Conservation (phyloP, 1,140 invertebrate species). For the Lucilia sericata region DNA sequence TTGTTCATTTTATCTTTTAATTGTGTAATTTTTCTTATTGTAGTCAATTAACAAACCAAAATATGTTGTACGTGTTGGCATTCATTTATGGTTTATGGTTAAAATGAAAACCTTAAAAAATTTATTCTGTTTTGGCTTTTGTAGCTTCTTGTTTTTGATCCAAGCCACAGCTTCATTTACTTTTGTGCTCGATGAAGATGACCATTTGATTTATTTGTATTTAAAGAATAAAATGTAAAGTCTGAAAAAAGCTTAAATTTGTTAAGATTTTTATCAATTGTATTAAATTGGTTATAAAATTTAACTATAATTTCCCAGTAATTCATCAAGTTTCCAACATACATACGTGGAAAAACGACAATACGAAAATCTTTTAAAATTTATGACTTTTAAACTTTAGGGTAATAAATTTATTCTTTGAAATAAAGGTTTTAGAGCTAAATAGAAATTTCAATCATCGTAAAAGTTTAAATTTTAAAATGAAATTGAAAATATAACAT, state of each 20-base stretch:
- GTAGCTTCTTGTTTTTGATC: slow-evolving; percentile 9
- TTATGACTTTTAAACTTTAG: neutral
- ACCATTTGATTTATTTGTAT: neutral
- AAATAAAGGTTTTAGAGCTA: neutral
- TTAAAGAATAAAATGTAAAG: neutral
- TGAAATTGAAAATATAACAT: neutral
- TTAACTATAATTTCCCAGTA: neutral
- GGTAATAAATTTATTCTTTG: neutral
- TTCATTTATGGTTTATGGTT: neutral
- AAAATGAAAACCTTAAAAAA: neutral
- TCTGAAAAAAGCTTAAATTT: slow-evolving; percentile 21
- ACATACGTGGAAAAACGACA: neutral
- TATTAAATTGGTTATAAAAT: slow-evolving; percentile 22
- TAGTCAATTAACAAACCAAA: slow-evolving; percentile 43
- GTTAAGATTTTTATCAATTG: slow-evolving; percentile 27
- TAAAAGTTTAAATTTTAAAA: neutral
- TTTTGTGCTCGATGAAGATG: neutral
- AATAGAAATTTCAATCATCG: too few species aligned
- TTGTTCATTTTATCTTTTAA: slow-evolving; percentile 36
- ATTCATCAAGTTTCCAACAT: neutral
- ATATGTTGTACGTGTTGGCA: slow-evolving; percentile 40
- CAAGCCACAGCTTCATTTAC: neutral
- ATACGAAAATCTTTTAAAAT: neutral
- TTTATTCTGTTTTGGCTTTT: neutral
- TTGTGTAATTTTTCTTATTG: slow-evolving; percentile 44